A percentile compares a stretch with the other conserved stretches of the same genome.
Evolutionary conservation across 2,797 vertebrate species (phyloP).

Genomic region (Taeniopygia guttata): DNA sequence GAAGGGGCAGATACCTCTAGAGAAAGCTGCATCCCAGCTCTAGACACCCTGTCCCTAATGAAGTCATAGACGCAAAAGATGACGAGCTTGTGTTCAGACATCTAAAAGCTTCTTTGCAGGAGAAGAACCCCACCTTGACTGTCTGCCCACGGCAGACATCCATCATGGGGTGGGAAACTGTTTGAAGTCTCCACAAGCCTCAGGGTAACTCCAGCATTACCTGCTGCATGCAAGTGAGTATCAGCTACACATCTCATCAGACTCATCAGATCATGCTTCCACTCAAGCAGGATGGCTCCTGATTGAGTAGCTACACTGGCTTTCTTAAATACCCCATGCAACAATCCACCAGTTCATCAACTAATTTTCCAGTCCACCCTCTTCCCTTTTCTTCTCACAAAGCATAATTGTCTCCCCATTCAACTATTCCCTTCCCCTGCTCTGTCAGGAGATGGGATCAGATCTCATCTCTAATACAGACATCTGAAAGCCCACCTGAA

Average conservation of each 20-base stretch:
- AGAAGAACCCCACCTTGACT: background rate
- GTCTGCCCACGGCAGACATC: conserved; percentile 12
- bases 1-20: background rate
- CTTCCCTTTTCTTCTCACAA: background rate
- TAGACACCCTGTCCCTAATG: background rate
- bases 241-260: conserved; percentile 31
- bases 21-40: background rate
- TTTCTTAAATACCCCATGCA: background rate
- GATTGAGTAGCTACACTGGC: background rate
- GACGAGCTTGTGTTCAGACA: background rate
- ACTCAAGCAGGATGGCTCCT: background rate
- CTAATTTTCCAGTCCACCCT: background rate
- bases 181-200: conserved; percentile 46
- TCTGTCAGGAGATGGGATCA: background rate
- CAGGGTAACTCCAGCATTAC: conserved; percentile 19
- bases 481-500: background rate
- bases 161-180: conserved; percentile 1
- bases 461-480: background rate
- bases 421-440: background rate
- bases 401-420: background rate
- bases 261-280: background rate
- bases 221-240: background rate
- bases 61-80: background rate
- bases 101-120: background rate
- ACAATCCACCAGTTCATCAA: background rate